A percentile compares a stretch with the other conserved stretches of the same genome.
Conservation (phyloP, 2,888 invertebrate genomes). For the Drosophila lutescens region DNA sequence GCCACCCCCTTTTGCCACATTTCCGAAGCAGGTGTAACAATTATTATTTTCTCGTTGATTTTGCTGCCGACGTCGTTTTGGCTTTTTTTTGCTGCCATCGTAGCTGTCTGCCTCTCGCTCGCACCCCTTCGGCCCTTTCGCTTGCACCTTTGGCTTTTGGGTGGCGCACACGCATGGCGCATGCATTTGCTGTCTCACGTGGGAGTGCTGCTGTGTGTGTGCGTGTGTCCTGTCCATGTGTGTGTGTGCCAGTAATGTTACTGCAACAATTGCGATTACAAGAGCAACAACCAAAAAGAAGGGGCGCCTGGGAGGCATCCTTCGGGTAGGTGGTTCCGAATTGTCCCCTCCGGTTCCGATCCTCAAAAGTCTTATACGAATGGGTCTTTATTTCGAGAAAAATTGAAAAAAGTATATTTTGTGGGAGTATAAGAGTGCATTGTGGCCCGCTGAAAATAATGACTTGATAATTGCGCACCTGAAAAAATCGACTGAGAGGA, state of each 20-base stretch:
- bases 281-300: constrained; percentile 35
- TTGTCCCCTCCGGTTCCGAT: constrained; percentile 45
- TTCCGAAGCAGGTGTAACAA: constrained; percentile 83
- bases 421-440: constrained; percentile 14
- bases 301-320: not conserved
- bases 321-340: constrained; percentile 12
- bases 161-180: constrained; percentile 73
- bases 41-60: constrained; percentile 82
- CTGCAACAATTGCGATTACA: constrained; percentile 74
- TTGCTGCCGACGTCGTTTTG: constrained; percentile 62
- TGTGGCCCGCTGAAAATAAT: constrained; percentile 50
- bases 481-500: constrained; percentile 33
- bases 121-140: constrained; percentile 53
- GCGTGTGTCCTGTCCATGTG: constrained; percentile 23
- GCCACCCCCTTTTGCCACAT: constrained; percentile 56
- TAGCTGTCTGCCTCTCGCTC: constrained; percentile 50
- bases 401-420: not conserved
- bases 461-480: constrained; percentile 72
- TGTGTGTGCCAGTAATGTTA: constrained; percentile 75
- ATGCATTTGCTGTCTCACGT: constrained; percentile 77
- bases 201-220: constrained; percentile 33
- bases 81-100: constrained; percentile 33
- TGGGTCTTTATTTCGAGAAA: too few relatives aligned
- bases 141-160: constrained; percentile 43
- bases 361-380: constrained; percentile 65